Conservation (phyloP, 2,797 vertebrate species). For the Martes flavigula region DNA sequence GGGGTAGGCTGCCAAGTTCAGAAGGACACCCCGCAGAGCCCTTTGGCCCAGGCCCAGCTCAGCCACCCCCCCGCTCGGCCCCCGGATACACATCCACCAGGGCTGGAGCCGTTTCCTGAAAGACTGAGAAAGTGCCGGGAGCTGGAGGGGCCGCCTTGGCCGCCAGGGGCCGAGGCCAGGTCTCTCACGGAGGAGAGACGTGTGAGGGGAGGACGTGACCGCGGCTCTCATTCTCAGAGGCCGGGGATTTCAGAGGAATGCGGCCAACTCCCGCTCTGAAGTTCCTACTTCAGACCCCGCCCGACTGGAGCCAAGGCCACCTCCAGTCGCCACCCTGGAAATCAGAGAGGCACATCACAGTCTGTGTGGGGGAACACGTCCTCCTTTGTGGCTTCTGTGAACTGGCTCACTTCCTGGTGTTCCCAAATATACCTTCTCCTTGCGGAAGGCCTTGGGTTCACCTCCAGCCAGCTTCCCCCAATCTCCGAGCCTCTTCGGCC, state of each 20-base stretch:
- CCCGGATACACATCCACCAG: slow-evolving; percentile 52
- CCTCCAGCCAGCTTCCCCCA: not conserved
- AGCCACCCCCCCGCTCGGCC: not conserved
- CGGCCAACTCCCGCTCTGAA: slow-evolving; percentile 69
- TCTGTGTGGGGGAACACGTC: slow-evolving; percentile 50
- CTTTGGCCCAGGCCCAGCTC: slow-evolving; percentile 59
- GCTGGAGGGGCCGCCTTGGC: not conserved
- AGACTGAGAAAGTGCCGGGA: slow-evolving; percentile 48
- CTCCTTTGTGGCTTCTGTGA: not conserved
- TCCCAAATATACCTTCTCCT: not conserved
- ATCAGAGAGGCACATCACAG: slow-evolving; percentile 34
- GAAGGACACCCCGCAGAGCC: slow-evolving; percentile 44
- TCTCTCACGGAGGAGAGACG: slow-evolving; percentile 34
- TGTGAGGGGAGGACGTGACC: slow-evolving; percentile 72
- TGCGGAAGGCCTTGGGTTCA: not conserved
- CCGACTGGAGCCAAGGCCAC: slow-evolving; percentile 68
- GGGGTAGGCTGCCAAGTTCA: slow-evolving; percentile 57
- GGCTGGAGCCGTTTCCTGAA: slow-evolving; percentile 73
- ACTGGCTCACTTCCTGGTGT: not conserved
- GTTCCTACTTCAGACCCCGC: slow-evolving; percentile 74
- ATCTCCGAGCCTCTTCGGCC: not conserved
- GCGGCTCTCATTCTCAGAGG: slow-evolving; percentile 62
- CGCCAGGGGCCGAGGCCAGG: slow-evolving; percentile 1
- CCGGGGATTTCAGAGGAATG: slow-evolving; percentile 68
- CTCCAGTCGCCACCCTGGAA: slow-evolving; percentile 64